Base-by-base conservation (phyloP, 1,140 invertebrate genomes). In the Drosophila jambulina region DNA sequence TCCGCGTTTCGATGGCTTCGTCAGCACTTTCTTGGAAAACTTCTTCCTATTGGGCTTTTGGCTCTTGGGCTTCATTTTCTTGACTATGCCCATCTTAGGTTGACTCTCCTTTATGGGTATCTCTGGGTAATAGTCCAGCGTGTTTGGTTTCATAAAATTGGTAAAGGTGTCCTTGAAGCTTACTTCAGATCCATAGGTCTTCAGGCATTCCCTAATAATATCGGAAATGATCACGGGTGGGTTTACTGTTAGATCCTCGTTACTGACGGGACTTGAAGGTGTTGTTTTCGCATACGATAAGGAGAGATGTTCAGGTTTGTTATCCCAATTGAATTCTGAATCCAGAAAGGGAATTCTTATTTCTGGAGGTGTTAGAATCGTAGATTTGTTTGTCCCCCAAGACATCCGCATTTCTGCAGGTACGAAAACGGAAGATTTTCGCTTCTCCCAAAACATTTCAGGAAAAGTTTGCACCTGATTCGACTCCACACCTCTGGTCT, bases 91-190 rank as follows among this genome's bases (percentile, higher is more conserved):
- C 3, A 15, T 10, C 8, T 25, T 27, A 17, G 12, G 5, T 15
- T 21, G 6, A 53, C 2, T 3, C 3, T 32, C 13, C 2, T 27
- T 3, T 25, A 19, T 17, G 8, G 9, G 0, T 9, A 7, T n/a
- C 10, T 46, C 8, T n/a, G 32, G n/a, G 8, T 3, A 10, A 10
- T 10, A 3, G 17, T 68, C 60, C 15, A 40, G 25, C 2, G 19
- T 19, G 19, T 68, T 68, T 23, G 9, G n/a, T 3, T 71, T 51
- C 2, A 70, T 19, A 3, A 75, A 45, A 3, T 25, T 27, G 12
- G 46, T 25, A 25, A 38, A 36, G 0, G 27, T 1, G 4, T 43
- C 12, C 15, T 15, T 34, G 6, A 54, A 72, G n/a, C 10, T 13
- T 2, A 54, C 29, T 17, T 48, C 12, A 2, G 40, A 36, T 27